phyloP scores from a whole-genome alignment of 2,888 invertebrate species.

The Harpagoxenus sublaevis region DNA sequence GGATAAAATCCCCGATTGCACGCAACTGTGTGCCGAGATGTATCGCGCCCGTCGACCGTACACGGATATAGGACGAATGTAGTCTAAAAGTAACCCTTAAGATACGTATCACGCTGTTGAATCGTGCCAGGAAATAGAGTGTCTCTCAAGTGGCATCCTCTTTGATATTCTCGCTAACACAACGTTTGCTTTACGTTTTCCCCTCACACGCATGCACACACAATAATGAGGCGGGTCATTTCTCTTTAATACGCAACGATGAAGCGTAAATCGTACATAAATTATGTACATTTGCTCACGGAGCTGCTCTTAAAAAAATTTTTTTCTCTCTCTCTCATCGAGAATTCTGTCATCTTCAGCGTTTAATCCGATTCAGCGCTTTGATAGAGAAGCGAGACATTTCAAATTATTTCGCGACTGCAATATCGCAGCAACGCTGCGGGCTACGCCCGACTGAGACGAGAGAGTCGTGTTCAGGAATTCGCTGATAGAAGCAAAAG shows the following conservation, averaged over 20 bases:
- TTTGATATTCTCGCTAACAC: slow-evolving; percentile 1
- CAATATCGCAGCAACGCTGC: slow-evolving; percentile 39
- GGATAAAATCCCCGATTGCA: slow-evolving; percentile 36
- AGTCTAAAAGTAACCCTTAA: slow-evolving; percentile 43
- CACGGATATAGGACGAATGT: slow-evolving; percentile 1
- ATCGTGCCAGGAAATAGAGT: slow-evolving; percentile 33
- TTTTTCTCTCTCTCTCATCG: background rate
- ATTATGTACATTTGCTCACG: background rate
- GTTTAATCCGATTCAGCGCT: slow-evolving; percentile 30
- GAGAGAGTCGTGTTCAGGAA: slow-evolving; percentile 42
- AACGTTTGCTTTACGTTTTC: slow-evolving; percentile 6
- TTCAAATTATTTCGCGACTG: slow-evolving; percentile 42
- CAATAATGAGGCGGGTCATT: background rate
- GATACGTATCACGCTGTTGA: slow-evolving; percentile 34
- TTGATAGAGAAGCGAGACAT: slow-evolving; percentile 40
- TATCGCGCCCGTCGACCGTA: slow-evolving; percentile 26
- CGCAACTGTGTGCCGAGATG: slow-evolving; percentile 31
- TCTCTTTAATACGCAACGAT: slow-evolving; percentile 1
- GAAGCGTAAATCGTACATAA: background rate
- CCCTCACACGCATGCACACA: background rate
- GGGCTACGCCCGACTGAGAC: background rate
- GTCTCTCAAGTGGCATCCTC: slow-evolving; percentile 6
- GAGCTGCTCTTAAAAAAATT: background rate
- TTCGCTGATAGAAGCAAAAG: slow-evolving; percentile 31
- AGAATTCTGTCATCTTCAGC: background rate